phyloP scores from a whole-genome alignment of 2,888 invertebrate species.

The Ephialtes manifestator region DNA sequence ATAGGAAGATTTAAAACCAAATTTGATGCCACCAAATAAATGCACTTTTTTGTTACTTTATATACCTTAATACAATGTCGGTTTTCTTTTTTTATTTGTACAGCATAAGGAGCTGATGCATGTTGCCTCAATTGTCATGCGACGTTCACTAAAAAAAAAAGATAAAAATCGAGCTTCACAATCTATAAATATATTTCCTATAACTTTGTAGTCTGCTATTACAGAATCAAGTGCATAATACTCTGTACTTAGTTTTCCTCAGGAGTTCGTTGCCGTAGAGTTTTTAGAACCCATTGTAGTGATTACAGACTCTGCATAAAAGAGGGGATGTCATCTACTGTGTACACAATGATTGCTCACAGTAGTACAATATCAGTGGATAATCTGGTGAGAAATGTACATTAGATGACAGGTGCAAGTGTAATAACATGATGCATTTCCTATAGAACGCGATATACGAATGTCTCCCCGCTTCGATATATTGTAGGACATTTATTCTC shows the following conservation, averaged over 20 bases:
- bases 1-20: no score
- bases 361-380: background rate
- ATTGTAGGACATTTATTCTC: conserved; percentile 17
- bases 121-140: no score
- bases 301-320: background rate
- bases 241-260: background rate
- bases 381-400: background rate
- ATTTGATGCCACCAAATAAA: background rate
- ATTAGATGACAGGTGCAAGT: background rate
- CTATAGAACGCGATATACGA: background rate
- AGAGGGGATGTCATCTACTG: background rate
- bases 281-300: background rate
- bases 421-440: background rate
- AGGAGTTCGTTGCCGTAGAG: background rate
- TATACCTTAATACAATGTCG: no score
- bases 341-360: background rate
- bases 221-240: background rate
- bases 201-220: background rate
- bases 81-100: no score
- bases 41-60: no score
- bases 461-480: background rate
- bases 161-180: background rate
- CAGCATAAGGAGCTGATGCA: no score
- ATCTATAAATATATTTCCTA: background rate
- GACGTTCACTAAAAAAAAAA: no score